Percentiles rank a stretch among this genome's conserved stretches.
Conservation (phyloP, 2,888 invertebrate genomes). For the Phrixothrix hirtus region DNA sequence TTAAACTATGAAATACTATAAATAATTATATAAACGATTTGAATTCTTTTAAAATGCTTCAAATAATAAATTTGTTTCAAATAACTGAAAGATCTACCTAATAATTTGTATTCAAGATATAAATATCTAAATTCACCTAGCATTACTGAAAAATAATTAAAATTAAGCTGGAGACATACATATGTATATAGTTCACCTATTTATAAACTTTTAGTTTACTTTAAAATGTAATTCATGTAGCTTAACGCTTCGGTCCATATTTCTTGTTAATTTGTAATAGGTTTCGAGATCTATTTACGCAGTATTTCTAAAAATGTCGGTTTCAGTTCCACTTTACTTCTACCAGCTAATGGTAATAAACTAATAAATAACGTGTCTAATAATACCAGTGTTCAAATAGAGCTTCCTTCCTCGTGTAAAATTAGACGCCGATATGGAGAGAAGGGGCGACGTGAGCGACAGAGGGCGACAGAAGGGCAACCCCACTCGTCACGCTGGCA, state of each 20-base stretch:
- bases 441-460: constrained; percentile 37
- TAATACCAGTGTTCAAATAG: constrained; percentile 46
- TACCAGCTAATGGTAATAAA: constrained; percentile 48
- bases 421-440: constrained; percentile 44
- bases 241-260: constrained; percentile 4
- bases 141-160: constrained; percentile 5
- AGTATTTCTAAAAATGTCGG: constrained; percentile 44
- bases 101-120: too few species aligned
- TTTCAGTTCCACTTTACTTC: constrained; percentile 39
- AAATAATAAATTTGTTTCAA: too few species aligned
- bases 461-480: constrained; percentile 38
- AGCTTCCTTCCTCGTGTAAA: constrained; percentile 49
- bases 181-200: constrained; percentile 4
- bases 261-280: constrained; percentile 13
- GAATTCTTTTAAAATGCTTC: too few species aligned
- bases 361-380: constrained; percentile 51
- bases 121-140: too few species aligned
- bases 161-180: not conserved
- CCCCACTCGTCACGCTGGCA: constrained; percentile 37
- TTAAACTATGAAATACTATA: too few species aligned
- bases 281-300: constrained; percentile 20
- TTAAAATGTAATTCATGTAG: constrained; percentile 12
- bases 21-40: too few species aligned
- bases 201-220: constrained; percentile 11
- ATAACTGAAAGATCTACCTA: too few species aligned